Percentiles rank a stretch among this genome's conserved stretches.
phyloP scores from a whole-genome alignment of 2,888 invertebrate species.

The Coelogynopora nodosa region DNA sequence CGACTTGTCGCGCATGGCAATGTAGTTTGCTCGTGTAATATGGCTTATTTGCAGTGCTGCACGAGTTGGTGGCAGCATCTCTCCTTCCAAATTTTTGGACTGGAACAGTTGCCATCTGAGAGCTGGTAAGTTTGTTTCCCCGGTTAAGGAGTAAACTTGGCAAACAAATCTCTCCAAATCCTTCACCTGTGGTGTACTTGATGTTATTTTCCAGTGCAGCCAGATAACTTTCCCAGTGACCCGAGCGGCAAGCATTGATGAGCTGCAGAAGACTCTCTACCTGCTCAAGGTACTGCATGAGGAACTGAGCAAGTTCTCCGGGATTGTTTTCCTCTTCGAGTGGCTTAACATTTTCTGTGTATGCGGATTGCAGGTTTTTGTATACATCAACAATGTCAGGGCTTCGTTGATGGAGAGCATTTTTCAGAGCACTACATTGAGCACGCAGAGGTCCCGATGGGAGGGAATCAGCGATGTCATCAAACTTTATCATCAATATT shows the following conservation, averaged over 20 bases:
- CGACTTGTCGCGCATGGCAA: no score
- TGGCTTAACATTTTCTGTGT: neutral
- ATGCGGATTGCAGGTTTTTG: neutral
- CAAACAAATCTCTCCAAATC: no score
- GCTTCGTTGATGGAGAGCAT: neutral
- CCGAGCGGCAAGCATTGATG: neutral
- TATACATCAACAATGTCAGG: neutral
- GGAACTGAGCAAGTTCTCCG: neutral
- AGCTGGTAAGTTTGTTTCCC: no score
- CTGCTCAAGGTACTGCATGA: neutral
- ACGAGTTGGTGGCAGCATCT: no score
- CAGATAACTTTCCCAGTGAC: neutral
- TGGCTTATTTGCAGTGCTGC: no score
- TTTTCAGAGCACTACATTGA: neutral
- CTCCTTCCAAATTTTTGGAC: no score
- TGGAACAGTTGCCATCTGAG: no score
- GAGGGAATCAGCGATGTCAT: neutral
- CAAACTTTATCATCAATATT: neutral
- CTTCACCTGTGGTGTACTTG: no score
- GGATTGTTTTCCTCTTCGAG: neutral
- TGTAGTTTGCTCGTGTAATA: no score
- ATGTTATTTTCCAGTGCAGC: neutral
- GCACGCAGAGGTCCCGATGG: neutral
- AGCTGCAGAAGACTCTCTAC: neutral
- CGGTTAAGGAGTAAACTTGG: no score